Evolutionary conservation across 2,113 vertebrate genomes (phyloP).

Genomic region (rat (Rattus norvegicus)): DNA sequence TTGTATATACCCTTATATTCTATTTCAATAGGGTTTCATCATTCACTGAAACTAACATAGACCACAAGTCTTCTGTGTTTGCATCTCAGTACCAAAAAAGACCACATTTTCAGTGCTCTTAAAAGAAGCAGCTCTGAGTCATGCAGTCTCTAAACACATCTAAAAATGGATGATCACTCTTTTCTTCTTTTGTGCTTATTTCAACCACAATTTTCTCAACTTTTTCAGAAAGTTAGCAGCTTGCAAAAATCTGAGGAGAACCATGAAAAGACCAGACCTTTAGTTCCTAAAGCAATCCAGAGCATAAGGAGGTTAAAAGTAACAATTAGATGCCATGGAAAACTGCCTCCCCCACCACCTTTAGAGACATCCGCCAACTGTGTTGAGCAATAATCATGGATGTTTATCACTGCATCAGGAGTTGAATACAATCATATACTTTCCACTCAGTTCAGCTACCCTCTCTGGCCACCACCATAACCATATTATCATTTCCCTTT

Average conservation of each 20-base stretch:
- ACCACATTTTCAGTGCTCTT: constrained; percentile 54
- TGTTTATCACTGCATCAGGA: neutral
- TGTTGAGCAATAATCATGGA: neutral
- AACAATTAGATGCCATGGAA: neutral
- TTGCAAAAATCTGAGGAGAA: constrained; percentile 59
- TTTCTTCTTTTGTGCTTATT: constrained; percentile 64
- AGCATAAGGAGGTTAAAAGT: neutral
- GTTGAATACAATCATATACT: neutral
- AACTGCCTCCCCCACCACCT: neutral
- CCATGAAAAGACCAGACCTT: constrained; percentile 61
- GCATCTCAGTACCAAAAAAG: constrained; percentile 65
- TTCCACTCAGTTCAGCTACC: neutral
- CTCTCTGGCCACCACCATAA: too few relatives aligned
- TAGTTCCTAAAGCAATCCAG: constrained; percentile 37
- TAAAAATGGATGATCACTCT: constrained; percentile 74
- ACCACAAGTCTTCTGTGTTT: constrained; percentile 46
- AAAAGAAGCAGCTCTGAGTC: constrained; percentile 75
- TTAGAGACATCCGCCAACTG: neutral
- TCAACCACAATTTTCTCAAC: constrained; percentile 71
- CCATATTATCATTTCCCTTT: neutral
- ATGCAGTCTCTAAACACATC: constrained; percentile 73
- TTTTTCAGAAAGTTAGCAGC: constrained; percentile 75
- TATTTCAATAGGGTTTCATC: constrained; percentile 8
- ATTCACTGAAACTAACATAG: constrained; percentile 29
- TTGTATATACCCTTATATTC: neutral